These are phyloP conservation scores for Alca torda DNA, from an alignment of 2,797 vertebrate genomes.

Conservation along the genomic window DNA sequence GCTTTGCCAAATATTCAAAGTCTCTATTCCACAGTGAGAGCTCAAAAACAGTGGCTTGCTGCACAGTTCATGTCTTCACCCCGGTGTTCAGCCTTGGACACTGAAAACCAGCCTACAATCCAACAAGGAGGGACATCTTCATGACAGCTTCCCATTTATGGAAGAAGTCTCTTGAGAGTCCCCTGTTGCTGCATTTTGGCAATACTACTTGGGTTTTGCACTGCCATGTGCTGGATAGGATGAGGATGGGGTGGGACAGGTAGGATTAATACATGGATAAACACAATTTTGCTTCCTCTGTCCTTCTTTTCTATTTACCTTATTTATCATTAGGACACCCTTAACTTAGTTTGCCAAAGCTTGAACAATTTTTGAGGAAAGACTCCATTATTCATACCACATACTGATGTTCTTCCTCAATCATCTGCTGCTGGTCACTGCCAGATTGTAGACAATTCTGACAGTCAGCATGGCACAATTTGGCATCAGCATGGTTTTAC, in stretches of 20 bases:
- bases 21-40: background rate
- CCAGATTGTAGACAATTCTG: background rate
- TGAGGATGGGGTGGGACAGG: background rate
- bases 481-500: background rate
- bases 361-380: background rate
- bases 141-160: background rate
- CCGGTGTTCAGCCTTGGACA: background rate
- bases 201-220: no score
- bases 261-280: background rate
- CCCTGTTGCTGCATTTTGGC: background rate
- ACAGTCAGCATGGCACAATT: background rate
- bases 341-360: background rate
- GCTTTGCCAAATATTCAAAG: background rate
- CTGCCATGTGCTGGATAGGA: background rate
- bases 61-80: background rate
- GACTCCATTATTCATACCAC: background rate
- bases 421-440: background rate
- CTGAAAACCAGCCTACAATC: background rate
- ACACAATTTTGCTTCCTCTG: background rate
- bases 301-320: background rate
- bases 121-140: accelerated
- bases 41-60: background rate
- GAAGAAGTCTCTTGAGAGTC: background rate
- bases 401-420: background rate
- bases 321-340: background rate